Base-by-base conservation (phyloP, 2,797 vertebrate genomes). In the Bovichtus diacanthus region DNA sequence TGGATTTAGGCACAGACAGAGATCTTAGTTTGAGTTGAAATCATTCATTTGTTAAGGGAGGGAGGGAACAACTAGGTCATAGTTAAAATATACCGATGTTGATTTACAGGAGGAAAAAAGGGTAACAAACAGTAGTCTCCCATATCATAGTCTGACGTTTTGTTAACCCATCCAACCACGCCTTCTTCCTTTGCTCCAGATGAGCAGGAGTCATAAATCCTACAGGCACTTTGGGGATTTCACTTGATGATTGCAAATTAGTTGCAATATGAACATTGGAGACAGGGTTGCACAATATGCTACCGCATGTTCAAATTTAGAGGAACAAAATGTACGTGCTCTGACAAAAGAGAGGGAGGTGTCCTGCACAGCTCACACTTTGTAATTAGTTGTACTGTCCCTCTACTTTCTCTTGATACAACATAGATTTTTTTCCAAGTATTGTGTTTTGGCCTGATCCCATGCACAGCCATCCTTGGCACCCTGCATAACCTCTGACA, bases 401-500 rank as follows among this genome's bases (percentile, higher is more conserved):
- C 23, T 68, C 21, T 50, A 43, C 44, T 41, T 69, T 38, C 50
- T 59, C 50, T 65, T 53, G 21, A 50, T 70, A 65, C 39, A 55
- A 31, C 58, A 74, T 34, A 73, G 74, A 71, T 80, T 50, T 70
- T 50, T 70, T 46, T 81, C 56, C 18, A 53, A 46, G 56, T 74
- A 21, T 62, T 55, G 18, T 5, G 2, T 50, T 64, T 78, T 80
- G 80, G 65, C 78, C 31, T 18, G n/a, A 55, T 75, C 49, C 41
- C 39, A 60, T 58, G 72, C 39, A 25, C 41, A 73, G 60, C 59
- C 53, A 69, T 76, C 54, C 56, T 75, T 79, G 76, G 67, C 69
- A 80, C 62, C 27, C 50, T 75, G 70, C 46, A 31, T 80, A 87
- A 90, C 85, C 75, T 90, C 85, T 84, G 81, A 75, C 76, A 44